These are phyloP conservation scores for Eupleurogrammus muticus DNA, from an alignment of 2,797 vertebrate species.

Conservation along the genomic window DNA sequence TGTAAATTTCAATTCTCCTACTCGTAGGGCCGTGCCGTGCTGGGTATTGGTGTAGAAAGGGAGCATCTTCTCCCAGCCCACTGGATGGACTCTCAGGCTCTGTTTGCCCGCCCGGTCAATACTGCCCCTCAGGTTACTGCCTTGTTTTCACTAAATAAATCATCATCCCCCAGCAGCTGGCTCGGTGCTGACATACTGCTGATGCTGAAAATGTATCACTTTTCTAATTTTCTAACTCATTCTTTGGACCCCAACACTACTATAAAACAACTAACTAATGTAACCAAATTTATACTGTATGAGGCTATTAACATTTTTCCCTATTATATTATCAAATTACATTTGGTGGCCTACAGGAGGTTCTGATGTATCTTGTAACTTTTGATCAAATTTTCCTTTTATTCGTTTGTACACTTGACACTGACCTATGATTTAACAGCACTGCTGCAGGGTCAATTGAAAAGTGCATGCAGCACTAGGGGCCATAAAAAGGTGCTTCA, in stretches of 20 bases:
- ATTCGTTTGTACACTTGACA: conserved; percentile 51
- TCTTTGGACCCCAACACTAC: conserved; percentile 13
- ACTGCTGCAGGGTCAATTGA: conserved; percentile 35
- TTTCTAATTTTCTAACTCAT: conserved; percentile 17
- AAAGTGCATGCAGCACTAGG: neutral
- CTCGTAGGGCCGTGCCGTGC: conserved; percentile 86
- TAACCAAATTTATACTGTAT: conserved; percentile 55
- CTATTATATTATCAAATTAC: conserved; percentile 47
- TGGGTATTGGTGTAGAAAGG: conserved; percentile 90
- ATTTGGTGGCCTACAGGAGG: conserved; percentile 52
- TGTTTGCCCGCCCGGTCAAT: conserved; percentile 88
- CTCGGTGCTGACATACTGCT: conserved; percentile 4
- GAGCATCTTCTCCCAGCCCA: conserved; percentile 82
- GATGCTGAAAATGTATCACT: conserved; percentile 21
- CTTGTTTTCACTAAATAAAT: neutral
- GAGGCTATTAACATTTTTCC: conserved; percentile 46
- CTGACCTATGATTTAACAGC: conserved; percentile 45
- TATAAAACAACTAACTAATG: conserved; percentile 35
- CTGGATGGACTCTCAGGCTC: conserved; percentile 81
- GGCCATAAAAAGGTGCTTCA: neutral
- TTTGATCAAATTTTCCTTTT: conserved; percentile 41
- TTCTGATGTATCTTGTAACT: conserved; percentile 55
- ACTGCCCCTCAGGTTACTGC: conserved; percentile 85
- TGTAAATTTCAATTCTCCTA: conserved; percentile 16
- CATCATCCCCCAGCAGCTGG: conserved; percentile 10